phyloP scores from a whole-genome alignment of 2,797 vertebrate species.

The Prionace glauca region DNA sequence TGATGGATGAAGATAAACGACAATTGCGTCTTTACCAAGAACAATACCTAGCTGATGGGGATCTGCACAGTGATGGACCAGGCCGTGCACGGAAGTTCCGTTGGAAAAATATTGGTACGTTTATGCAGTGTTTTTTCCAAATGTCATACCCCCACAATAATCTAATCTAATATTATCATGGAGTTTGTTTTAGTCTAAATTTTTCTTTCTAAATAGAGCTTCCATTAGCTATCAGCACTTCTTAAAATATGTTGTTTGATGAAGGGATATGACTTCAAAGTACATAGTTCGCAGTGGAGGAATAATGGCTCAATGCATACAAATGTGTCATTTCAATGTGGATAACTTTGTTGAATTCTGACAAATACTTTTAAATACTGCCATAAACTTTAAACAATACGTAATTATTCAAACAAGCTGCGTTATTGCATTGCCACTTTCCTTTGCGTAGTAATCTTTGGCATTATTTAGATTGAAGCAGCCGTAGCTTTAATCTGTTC shows the following conservation, averaged over 20 bases:
- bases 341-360: neutral
- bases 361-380: neutral
- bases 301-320: neutral
- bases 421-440: neutral
- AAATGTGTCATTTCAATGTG: neutral
- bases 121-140: constrained; percentile 6
- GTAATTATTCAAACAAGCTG: neutral
- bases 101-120: constrained; percentile 82
- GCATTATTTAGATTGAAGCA: neutral
- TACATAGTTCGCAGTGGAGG: too few relatives aligned
- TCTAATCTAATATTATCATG: neutral
- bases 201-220: neutral
- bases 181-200: neutral
- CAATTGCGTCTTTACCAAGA: constrained; percentile 88
- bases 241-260: too few relatives aligned
- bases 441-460: neutral
- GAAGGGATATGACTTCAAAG: too few relatives aligned
- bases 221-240: too few relatives aligned
- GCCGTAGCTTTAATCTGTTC: neutral
- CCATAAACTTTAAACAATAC: neutral
- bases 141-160: neutral
- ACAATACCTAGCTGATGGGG: constrained; percentile 82
- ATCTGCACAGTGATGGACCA: constrained; percentile 87
- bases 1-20: constrained; percentile 88
- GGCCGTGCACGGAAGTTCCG: constrained; percentile 83